phyloP scores from a whole-genome alignment of 2,797 vertebrate genomes.

The Adrianichthys oophorus region DNA sequence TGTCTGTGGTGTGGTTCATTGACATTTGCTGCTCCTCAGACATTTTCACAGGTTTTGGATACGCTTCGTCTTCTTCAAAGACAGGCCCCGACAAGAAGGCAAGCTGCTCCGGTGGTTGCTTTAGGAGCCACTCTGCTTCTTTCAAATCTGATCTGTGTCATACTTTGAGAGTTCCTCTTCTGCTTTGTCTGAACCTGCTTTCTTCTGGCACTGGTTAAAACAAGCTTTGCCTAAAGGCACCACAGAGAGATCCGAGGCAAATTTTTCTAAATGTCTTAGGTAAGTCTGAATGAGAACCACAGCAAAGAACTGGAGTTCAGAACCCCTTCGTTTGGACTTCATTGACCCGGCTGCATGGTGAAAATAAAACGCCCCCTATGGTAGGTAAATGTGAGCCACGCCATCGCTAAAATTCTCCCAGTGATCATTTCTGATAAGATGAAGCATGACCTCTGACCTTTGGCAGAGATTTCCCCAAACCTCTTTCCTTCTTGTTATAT shows the following conservation, averaged over 20 bases:
- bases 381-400: too few relatives aligned
- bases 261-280: slow-evolving; percentile 24
- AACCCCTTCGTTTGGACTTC: too few relatives aligned
- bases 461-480: too few relatives aligned
- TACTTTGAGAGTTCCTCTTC: slow-evolving; percentile 33
- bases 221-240: slow-evolving; percentile 45
- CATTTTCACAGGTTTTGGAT: slow-evolving; percentile 9
- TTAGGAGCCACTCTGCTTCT: slow-evolving; percentile 10
- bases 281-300: slow-evolving; percentile 17
- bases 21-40: neutral
- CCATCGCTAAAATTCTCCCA: too few relatives aligned
- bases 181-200: slow-evolving; percentile 50
- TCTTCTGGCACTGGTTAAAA: slow-evolving; percentile 33
- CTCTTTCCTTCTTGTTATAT: too few relatives aligned
- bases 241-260: slow-evolving; percentile 4
- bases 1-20: neutral
- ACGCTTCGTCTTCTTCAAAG: neutral
- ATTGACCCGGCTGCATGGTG: too few relatives aligned
- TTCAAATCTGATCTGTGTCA: slow-evolving; percentile 32
- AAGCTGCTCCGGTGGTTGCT: slow-evolving; percentile 6
- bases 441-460: too few relatives aligned
- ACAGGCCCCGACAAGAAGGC: slow-evolving; percentile 43
- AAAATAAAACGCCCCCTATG: too few relatives aligned
- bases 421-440: too few relatives aligned
- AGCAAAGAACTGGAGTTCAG: slow-evolving; percentile 12